Percentiles rank a stretch among this genome's conserved stretches.
phyloP scores from a whole-genome alignment of 2,797 vertebrate species.

The Rhodeus uyekii region DNA sequence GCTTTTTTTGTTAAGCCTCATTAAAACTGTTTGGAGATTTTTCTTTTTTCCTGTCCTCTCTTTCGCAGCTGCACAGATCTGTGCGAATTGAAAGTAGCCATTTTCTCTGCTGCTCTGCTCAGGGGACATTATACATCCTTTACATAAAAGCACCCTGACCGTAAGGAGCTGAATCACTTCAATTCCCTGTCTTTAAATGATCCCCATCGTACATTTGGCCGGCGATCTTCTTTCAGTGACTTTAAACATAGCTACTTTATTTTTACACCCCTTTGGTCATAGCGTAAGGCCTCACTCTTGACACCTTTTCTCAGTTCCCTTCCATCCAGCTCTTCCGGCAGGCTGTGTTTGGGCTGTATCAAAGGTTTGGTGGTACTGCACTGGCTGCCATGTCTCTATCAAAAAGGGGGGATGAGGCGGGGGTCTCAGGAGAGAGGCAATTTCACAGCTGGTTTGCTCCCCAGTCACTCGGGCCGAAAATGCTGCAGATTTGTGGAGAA shows the following conservation, averaged over 20 bases:
- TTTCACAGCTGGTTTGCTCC: conserved; percentile 99
- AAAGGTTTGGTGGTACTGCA: conserved; percentile 83
- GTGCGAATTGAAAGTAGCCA: conserved; percentile 53
- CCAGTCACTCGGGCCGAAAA: conserved; percentile 99
- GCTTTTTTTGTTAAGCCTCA: conserved; percentile 94
- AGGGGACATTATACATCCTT: conserved; percentile 38
- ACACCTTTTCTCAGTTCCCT: conserved; percentile 3
- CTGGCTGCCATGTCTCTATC: conserved; percentile 80
- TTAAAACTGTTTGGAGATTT: conserved; percentile 91
- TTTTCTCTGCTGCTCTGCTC: conserved; percentile 34
- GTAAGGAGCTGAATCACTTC: not conserved
- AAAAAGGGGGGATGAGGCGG: conserved; percentile 84
- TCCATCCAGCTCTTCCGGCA: conserved; percentile 71
- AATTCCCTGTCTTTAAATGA: not conserved
- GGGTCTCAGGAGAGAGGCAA: conserved; percentile 98
- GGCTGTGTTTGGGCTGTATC: conserved; percentile 75
- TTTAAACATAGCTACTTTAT: not conserved
- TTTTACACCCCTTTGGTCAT: conserved; percentile 9
- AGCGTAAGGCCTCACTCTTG: conserved; percentile 6
- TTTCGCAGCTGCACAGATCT: conserved; percentile 89
- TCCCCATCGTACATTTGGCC: not conserved
- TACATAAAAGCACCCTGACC: conserved; percentile 15
- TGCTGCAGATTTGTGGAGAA: conserved; percentile 98
- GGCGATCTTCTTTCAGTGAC: not conserved
- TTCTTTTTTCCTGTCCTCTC: conserved; percentile 58